These are phyloP conservation scores for Abramis brama DNA, from an alignment of 2,113 vertebrate genomes.

Conservation along the genomic window DNA sequence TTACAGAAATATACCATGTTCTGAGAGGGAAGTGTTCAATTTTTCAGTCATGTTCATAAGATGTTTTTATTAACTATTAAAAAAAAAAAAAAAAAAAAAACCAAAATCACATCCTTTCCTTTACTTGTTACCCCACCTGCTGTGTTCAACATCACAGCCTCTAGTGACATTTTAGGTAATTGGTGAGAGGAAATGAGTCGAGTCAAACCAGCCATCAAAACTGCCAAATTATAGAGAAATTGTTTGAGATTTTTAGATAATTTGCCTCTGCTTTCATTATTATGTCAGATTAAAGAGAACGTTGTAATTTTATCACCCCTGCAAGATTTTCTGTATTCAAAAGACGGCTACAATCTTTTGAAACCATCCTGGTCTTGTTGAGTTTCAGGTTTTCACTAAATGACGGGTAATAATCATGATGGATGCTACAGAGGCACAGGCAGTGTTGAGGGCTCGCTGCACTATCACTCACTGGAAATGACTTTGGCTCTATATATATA, in stretches of 20 bases:
- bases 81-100: too few relatives aligned
- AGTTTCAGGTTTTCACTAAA: slow-evolving; percentile 4
- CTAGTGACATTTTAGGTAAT: background rate
- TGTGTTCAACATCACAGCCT: too few relatives aligned
- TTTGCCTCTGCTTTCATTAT: background rate
- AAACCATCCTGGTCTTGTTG: too few relatives aligned
- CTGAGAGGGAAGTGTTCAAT: too few relatives aligned
- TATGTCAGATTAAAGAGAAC: background rate
- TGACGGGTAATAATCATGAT: slow-evolving; percentile 16
- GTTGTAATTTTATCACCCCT: background rate
- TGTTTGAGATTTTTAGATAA: background rate
- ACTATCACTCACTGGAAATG: slow-evolving; percentile 5
- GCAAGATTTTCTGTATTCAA: background rate
- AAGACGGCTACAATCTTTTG: background rate
- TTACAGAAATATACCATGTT: background rate
- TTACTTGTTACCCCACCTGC: background rate
- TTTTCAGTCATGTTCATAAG: too few relatives aligned
- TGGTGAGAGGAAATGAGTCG: background rate
- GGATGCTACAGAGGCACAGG: background rate
- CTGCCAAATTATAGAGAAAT: background rate
- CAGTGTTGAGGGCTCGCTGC: background rate
- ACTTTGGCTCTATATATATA: background rate
- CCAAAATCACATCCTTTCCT: background rate
- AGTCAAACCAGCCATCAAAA: background rate
- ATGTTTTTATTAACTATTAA: background rate